Percentiles rank a stretch among this genome's conserved stretches.
phyloP scores from a whole-genome alignment of 1,140 invertebrate genomes.

The Dufourea novaeangliae region DNA sequence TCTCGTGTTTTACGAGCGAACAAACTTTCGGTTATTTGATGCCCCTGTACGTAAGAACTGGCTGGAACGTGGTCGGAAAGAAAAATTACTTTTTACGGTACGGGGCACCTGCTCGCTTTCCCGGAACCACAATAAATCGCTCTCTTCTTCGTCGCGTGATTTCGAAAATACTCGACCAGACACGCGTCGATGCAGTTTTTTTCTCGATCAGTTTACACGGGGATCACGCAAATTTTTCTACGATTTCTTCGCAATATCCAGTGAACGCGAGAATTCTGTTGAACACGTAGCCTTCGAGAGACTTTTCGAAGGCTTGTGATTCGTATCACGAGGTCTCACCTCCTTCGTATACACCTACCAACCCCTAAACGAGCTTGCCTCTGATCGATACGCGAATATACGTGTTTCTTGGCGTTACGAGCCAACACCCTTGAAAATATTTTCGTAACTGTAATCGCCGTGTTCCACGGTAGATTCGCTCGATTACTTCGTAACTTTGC shows the following conservation, averaged over 20 bases:
- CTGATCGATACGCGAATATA: conserved; percentile 53
- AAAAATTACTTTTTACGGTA: neutral
- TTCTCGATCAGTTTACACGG: too few species aligned
- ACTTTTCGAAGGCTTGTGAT: conserved; percentile 9
- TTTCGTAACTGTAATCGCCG: conserved; percentile 6
- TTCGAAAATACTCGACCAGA: too few species aligned
- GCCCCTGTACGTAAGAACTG: neutral
- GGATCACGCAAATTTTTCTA: neutral
- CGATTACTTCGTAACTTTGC: conserved; percentile 17
- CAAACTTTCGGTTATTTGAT: neutral
- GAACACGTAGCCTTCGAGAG: neutral
- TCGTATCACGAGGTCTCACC: conserved; percentile 20
- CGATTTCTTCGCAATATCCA: neutral
- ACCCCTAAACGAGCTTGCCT: neutral
- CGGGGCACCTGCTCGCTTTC: neutral
- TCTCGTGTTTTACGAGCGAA: neutral
- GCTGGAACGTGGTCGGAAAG: neutral
- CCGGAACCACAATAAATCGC: neutral
- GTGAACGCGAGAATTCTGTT: neutral
- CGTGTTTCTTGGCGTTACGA: conserved; percentile 34
- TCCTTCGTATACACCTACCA: neutral
- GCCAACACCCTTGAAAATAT: conserved; percentile 15
- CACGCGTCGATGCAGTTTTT: too few species aligned
- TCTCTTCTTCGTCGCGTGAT: neutral
- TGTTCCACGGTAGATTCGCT: neutral